Base-by-base conservation (phyloP, 2,113 vertebrate genomes). In the Tragelaphus strepsiceros region DNA sequence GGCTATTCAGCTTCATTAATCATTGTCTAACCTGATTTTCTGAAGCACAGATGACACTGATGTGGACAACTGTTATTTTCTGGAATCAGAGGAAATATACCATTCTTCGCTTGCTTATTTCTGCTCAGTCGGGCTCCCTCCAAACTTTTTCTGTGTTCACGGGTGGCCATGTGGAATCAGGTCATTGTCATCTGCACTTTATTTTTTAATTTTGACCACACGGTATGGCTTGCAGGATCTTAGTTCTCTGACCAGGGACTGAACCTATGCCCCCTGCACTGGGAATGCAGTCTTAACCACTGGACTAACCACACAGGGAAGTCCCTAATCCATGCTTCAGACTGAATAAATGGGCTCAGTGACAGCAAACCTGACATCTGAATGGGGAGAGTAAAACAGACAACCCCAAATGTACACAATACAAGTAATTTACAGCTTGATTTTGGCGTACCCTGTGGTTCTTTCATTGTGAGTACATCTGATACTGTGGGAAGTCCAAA, bases 61-160 rank as follows among this genome's bases (percentile, higher is more conserved):
- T 2, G 3, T 13, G 7, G 21, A 35, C 16, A 6, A 6, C 19
- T 14, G 14, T 5, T 58, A 7, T 14, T 30, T 59, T 78, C 89
- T 2, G 0, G 24, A 46, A 17, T 12, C 6, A 1, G 21, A 39
- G 19, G n/a, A 9, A 6, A 12, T 16, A 19, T 15, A 17, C 0
- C 13, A 1, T 28, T 13, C n/a, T 62, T 9, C 8, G 24, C 64
- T 53, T 28, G 64, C 12, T 39, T 59, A n/a, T 16, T 83, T 53
- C 46, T 81, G 22, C n/a, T 32, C 14, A 13, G 26, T 22, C 6
- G 22, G 43, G 67, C 16, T 77, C 35, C n/a, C 64, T 39, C 30
- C 6, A 24, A 39, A 10, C 56, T 32, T 2, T 30, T 32, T 22
- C n/a, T 11, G 26, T 8, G 86, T 43, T n/a, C 81, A 61, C 7